Conservation (phyloP, 1,140 invertebrate species). For the Ditylenchus dipsaci region DNA sequence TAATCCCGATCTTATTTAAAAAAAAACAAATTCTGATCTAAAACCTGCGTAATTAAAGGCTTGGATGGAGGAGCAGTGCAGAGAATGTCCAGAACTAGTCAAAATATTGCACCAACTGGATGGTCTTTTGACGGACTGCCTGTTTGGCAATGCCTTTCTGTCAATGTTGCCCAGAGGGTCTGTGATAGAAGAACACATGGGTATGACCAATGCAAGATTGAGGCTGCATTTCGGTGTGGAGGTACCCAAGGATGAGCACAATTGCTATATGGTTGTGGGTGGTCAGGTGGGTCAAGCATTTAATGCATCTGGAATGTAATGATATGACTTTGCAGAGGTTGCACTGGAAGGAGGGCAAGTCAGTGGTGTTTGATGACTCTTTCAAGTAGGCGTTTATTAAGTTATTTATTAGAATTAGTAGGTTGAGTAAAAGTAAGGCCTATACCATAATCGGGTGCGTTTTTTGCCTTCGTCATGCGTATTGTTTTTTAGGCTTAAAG, state of each 20-base stretch:
- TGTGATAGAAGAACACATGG: conserved; percentile 19
- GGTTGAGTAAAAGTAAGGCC: no score
- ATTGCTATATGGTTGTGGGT: conserved; percentile 27
- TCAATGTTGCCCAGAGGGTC: conserved; percentile 22
- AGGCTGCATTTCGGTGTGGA: conserved; percentile 23
- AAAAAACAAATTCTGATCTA: no score
- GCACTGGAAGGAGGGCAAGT: conserved; percentile 12
- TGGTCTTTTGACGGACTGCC: conserved; percentile 15
- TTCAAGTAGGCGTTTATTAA: conserved; percentile 16
- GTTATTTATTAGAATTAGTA: no score
- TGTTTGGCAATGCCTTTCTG: conserved; percentile 27
- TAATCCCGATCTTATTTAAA: no score
- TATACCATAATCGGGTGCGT: no score
- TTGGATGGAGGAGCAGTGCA: conserved; percentile 23
- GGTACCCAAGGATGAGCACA: conserved; percentile 12
- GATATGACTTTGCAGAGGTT: conserved; percentile 18
- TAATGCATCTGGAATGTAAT: no score
- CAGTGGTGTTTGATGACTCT: conserved; percentile 17
- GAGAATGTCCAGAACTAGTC: conserved; percentile 18
- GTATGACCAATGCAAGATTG: conserved; percentile 18
- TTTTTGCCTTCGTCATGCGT: no score
- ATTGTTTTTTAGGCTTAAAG: no score
- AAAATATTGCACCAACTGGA: conserved; percentile 15
- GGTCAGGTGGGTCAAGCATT: conserved; percentile 8
- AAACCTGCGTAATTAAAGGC: neutral